Base-by-base conservation (phyloP, 2,113 vertebrate species). In the Brachypteracias leptosomus region DNA sequence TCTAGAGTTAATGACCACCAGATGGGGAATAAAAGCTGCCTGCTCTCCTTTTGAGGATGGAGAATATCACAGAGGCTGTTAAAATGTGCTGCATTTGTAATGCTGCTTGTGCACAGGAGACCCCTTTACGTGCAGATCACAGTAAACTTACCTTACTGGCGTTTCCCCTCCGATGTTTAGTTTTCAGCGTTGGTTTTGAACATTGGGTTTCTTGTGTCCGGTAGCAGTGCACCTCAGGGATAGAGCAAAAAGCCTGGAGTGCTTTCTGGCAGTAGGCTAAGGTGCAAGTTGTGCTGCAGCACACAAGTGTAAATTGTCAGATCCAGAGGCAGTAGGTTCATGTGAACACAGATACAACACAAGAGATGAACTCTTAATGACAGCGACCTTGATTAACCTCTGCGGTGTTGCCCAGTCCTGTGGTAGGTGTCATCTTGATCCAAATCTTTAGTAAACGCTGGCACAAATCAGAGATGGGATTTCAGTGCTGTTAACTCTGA, bases 1-100 rank as follows among this genome's bases (percentile, higher is more conserved):
- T 88, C 61, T 46, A 61, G 76, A 84, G 47, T 95, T 96, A 95
- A 96, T 93, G 88, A 88, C 95, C 90, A 95, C 92, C 96, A 97
- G 95, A 94, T 96, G 93, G 92, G 84, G 71, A 93, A 86, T 95
- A 89, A 95, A 95, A 96, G 76, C 95, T 68, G 88, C 70, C 54
- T 96, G 93, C 90, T 93, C 76, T 58, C 94, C 90, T 88, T 87
- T 17, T 55, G 85, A 92, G 95, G 93, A 68, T 61, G 0, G 0
- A 82, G 72, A 77, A 78, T 46, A 88, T 86, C 79, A 57, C 0
- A 85, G 88, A 80, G 68, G 57, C 94, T 88, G 58, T 88, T 87
- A 36, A 90, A 92, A 73, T 73, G 77, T 29, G 61, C 65, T 67
- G 26, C 46, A 9, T 93, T 63, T 91, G 55, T 63, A 68, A n/a